Conservation (phyloP, 2,797 vertebrate genomes). For the Danio albolineatus region DNA sequence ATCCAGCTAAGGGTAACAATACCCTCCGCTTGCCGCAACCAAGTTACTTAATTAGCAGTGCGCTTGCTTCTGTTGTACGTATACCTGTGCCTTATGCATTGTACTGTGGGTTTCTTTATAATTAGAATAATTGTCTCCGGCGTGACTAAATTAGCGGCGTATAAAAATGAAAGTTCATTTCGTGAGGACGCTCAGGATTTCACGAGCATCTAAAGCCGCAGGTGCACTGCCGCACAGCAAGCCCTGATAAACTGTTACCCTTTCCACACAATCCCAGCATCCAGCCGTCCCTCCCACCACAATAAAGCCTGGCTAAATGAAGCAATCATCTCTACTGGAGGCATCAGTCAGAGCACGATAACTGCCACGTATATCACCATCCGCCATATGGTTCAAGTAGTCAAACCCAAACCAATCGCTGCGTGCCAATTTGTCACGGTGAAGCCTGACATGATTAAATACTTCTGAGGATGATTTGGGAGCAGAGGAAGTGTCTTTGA, state of each 20-base stretch:
- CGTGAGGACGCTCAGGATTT: neutral
- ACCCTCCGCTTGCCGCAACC: neutral
- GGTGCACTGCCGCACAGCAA: constrained; percentile 58
- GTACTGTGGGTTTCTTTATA: constrained; percentile 23
- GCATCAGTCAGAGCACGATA: constrained; percentile 82
- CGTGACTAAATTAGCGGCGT: neutral
- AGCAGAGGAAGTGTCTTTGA: constrained; percentile 78
- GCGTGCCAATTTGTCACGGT: constrained; percentile 79
- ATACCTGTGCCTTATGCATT: neutral
- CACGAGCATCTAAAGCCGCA: constrained; percentile 65
- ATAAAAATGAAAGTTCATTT: neutral
- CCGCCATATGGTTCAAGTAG: constrained; percentile 83
- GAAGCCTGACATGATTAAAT: constrained; percentile 83
- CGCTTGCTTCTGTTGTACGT: neutral
- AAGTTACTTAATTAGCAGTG: constrained; percentile 23
- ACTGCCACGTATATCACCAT: constrained; percentile 84
- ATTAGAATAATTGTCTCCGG: neutral
- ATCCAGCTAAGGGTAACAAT: constrained; percentile 10
- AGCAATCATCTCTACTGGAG: constrained; percentile 84
- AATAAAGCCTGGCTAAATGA: constrained; percentile 83
- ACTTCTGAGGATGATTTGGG: constrained; percentile 76
- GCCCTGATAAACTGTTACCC: constrained; percentile 18
- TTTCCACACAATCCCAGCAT: constrained; percentile 41
- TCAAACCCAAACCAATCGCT: constrained; percentile 78
- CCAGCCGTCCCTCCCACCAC: constrained; percentile 70